These are phyloP conservation scores for Natator depressus DNA, from an alignment of 2,113 vertebrate species.

Conservation along the genomic window DNA sequence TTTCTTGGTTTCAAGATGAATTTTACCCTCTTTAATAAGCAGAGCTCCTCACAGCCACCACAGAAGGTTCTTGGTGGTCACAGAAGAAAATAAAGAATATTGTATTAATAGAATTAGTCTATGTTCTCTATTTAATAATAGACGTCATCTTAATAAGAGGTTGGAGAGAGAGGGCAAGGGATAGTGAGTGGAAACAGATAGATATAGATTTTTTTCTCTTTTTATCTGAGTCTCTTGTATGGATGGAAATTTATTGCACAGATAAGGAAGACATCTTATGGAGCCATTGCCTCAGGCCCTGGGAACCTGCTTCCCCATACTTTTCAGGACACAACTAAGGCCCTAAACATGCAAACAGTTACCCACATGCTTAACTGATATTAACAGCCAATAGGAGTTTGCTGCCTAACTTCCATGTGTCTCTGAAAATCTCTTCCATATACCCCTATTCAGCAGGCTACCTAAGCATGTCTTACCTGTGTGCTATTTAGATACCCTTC, in stretches of 20 bases:
- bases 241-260: neutral
- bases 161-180: neutral
- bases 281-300: neutral
- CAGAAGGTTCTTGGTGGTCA: neutral
- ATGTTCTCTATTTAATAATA: neutral
- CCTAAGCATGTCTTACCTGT: neutral
- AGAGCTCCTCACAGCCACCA: neutral
- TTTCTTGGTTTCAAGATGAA: neutral
- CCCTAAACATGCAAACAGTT: neutral
- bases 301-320: neutral
- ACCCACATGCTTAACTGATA: neutral
- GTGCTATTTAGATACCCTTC: neutral
- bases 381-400: neutral
- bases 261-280: neutral
- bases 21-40: neutral
- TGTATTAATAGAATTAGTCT: neutral
- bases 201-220: no score
- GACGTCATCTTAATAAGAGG: neutral
- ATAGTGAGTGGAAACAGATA: neutral
- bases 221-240: neutral
- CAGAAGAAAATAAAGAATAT: no score
- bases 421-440: neutral
- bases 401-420: neutral
- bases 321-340: neutral
- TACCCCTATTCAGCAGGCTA: neutral